Evolutionary conservation across 2,888 invertebrate species (phyloP).

Genomic region (Platycheirus albimanus): DNA sequence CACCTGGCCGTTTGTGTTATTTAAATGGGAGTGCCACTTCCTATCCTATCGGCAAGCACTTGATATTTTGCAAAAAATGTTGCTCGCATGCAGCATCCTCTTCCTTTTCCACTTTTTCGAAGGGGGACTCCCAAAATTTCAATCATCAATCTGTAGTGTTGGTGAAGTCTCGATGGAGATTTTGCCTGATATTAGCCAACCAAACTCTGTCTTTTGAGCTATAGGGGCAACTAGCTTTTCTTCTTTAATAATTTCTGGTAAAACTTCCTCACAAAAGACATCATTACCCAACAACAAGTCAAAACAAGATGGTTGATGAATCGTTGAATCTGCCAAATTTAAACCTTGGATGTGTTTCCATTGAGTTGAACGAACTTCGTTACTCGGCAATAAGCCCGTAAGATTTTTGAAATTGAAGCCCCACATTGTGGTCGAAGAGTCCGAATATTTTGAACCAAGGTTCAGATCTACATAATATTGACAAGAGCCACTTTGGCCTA

Average conservation of each 20-base stretch:
- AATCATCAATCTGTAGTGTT: not conserved
- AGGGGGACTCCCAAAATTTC: not conserved
- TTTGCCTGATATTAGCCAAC: constrained; percentile 16
- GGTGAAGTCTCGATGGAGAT: not conserved
- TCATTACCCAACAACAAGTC: constrained; percentile 26
- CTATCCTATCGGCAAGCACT: no score
- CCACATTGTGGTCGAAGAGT: not conserved
- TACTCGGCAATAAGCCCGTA: not conserved
- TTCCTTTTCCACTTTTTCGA: not conserved
- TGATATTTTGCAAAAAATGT: no score
- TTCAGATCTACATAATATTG: not conserved
- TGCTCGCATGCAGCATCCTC: not conserved
- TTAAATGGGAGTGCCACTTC: no score
- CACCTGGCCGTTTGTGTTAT: not conserved
- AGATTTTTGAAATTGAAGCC: no score
- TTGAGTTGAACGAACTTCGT: not conserved
- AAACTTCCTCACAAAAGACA: constrained; percentile 3
- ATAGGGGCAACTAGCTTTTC: constrained; percentile 4
- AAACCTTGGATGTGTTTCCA: constrained; percentile 31
- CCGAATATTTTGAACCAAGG: not conserved
- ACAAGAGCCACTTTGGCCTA: not conserved
- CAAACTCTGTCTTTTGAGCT: constrained; percentile 25
- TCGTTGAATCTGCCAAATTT: constrained; percentile 11
- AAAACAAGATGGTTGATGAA: not conserved
- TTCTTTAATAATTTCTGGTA: constrained; percentile 4